These are phyloP conservation scores for Amblyopsis hoosieri DNA, from an alignment of 2,797 vertebrate species.

Conservation along the genomic window DNA sequence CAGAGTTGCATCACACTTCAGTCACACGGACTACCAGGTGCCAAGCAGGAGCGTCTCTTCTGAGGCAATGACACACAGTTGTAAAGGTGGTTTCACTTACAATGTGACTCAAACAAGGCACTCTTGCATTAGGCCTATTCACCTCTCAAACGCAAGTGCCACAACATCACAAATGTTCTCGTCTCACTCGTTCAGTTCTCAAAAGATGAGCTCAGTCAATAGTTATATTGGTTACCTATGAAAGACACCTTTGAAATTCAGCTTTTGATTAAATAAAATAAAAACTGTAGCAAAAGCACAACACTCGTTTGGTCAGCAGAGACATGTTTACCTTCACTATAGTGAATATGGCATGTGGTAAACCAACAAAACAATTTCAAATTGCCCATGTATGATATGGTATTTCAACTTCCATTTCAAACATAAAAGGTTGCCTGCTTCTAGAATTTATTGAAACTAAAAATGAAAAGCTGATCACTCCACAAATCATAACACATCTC, in stretches of 20 bases:
- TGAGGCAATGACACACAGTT: constrained; percentile 19
- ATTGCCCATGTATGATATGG: too few relatives aligned
- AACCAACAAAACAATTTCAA: too few relatives aligned
- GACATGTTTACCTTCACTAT: too few relatives aligned
- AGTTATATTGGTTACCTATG: not conserved
- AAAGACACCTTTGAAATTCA: constrained; percentile 17
- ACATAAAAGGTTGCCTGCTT: too few relatives aligned
- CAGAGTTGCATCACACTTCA: constrained; percentile 52
- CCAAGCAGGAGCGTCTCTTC: constrained; percentile 34
- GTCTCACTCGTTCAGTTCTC: constrained; percentile 31
- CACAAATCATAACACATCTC: constrained; percentile 1
- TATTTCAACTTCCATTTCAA: too few relatives aligned
- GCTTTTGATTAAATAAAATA: not conserved
- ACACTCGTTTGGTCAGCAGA: too few relatives aligned
- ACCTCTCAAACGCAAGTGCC: constrained; percentile 34
- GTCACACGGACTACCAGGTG: constrained; percentile 42
- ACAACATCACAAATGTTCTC: too few relatives aligned
- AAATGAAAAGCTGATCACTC: too few relatives aligned
- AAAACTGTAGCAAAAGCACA: not conserved
- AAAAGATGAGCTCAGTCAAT: constrained; percentile 26
- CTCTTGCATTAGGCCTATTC: constrained; percentile 27
- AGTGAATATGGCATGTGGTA: too few relatives aligned
- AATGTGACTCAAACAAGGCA: constrained; percentile 45
- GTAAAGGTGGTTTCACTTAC: constrained; percentile 46
- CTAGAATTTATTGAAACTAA: too few relatives aligned